These are phyloP conservation scores for Molothrus aeneus DNA, from an alignment of 2,797 vertebrate genomes.

Conservation along the genomic window DNA sequence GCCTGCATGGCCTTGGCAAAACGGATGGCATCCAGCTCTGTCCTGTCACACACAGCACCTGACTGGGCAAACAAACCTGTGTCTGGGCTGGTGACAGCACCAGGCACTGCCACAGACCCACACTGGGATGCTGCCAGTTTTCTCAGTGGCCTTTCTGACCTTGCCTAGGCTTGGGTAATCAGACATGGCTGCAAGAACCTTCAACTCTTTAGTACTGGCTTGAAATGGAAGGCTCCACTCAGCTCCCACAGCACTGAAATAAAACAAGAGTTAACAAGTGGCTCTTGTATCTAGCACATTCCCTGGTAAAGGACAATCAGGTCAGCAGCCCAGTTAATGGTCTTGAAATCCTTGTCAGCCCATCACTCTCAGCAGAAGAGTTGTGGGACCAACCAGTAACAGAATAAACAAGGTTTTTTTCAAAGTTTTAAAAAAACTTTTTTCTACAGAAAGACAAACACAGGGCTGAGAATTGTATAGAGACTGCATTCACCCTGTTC, in stretches of 20 bases:
- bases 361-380: not conserved
- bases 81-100: not conserved
- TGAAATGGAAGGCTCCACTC: not conserved
- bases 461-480: not conserved
- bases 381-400: not conserved
- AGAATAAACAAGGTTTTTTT: not conserved
- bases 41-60: slow-evolving; percentile 80
- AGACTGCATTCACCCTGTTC: not conserved
- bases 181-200: not conserved
- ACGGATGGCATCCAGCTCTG: slow-evolving; percentile 83
- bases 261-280: not conserved
- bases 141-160: not conserved
- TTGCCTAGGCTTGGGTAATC: not conserved
- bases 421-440: not conserved
- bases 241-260: not conserved
- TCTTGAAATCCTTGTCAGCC: not conserved
- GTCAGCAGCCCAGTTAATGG: not conserved
- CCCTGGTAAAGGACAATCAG: not conserved
- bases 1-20: slow-evolving; percentile 86
- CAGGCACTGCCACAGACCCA: not conserved
- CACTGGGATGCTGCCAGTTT: not conserved
- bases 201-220: not conserved
- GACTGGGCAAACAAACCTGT: slow-evolving; percentile 72
- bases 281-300: not conserved
- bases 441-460: not conserved